Base-by-base conservation (phyloP, 2,113 vertebrate species). In the Callocephalon fimbriatum region DNA sequence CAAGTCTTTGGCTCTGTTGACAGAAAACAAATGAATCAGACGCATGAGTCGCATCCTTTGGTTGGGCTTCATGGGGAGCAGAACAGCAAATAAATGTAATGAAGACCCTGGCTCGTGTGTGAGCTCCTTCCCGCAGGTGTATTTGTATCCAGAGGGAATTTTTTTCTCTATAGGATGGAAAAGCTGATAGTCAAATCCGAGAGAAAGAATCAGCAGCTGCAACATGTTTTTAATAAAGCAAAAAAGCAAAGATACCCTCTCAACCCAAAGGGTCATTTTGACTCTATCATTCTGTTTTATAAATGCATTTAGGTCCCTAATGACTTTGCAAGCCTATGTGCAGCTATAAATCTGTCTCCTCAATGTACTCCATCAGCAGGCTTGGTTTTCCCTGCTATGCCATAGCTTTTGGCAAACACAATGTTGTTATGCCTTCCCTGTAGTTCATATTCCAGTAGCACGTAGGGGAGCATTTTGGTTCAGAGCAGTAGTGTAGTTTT, bases 221-320 rank as follows among this genome's bases (percentile, higher is more conserved):
- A 95, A 66, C 75, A 79, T 56, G 16, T 61, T 88, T 90, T 86
- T 86, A 93, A 51, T 88, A 90, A 82, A 37, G 16, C 12, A 51
- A 90, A 88, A 82, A 86, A 73, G 8, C 25, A 6, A 40, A 76
- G 48, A 37, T 65, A 85, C 12, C 10, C 20, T 67, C 44, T 82
- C 38, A 90, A 76, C 45, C 35, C 32, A 22, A 56, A 87, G 44
- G 50, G 44, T 72, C 0, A 0, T 73, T 94, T 85, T 75, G 23
- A 48, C 27, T 58, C 22, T 29, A 1, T 66, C 35, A 54, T 31
- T 70, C 19, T 37, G 26, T 32, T 91, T 86, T 92, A 67, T n/a
- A 82, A 82, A 70, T 27, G 27, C 15, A 1, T 72, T 82, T 51
- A 61, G 44, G 58, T 90, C 44, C 93, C 53, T 82, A 61, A 79